Evolutionary conservation across 2,797 vertebrate genomes (phyloP), one percentile per base, ranked within the genome.

Genomic region (Lacerta agilis): DNA sequence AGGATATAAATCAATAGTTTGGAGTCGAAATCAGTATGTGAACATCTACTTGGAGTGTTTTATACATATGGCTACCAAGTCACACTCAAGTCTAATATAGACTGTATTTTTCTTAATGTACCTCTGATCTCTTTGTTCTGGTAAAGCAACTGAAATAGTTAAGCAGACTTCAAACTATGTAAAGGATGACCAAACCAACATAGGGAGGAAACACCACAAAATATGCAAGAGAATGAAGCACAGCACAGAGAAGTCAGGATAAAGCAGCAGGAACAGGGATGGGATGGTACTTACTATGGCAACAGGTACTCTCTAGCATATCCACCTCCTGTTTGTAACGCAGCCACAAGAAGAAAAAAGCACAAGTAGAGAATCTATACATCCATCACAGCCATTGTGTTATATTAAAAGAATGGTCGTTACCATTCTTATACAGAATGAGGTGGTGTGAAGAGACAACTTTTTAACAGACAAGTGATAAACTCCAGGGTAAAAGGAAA

Each of bases 241-340:
- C 97, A 98, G 98, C 98, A 95, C 85, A 89, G 86, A 93, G 92
- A 83, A 76, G 87, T 87, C 75, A 66, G 67, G 87, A 75, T 49
- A 27, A 49, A 93, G 89, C 91, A 92, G 88, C 66, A 75, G 91
- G 97, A 97, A 92, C 95, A 93, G 88, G 90, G 94, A 95, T 95
- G 91, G 92, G 94, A 96, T 95, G 97, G 96, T 99, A 99, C 99
- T 99, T 99, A 99, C 99, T 99, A 99, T 97, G 98, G 98, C 95
- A 99, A 98, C 98, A 99, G 99, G 99, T 99, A 99, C 97, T 99
- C 99, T 99, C 98, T 99, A 98, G 98, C 97, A 98, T 98, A 98
- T 98, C 99, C 98, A 97, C 98, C 98, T 99, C 98, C 99, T 98
- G 98, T 97, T 97, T 98, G 98, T 96, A 97, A 98, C 93, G 99